Evolutionary conservation across 2,797 vertebrate species (phyloP).

Genomic region (Peromyscus attwateri): DNA sequence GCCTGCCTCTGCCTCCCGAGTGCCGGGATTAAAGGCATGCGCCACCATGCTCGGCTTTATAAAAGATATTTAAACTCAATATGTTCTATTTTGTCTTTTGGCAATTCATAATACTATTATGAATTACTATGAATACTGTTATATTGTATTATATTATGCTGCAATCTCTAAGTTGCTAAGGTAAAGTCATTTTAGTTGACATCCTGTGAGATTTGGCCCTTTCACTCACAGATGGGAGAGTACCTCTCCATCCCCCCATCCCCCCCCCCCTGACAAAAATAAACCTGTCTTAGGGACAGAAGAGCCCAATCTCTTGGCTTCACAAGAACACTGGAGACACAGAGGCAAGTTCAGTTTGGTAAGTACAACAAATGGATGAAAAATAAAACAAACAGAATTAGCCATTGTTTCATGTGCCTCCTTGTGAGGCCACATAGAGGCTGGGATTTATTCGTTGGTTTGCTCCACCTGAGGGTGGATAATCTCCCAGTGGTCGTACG

Average conservation of each 20-base stretch:
- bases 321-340: neutral
- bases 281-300: neutral
- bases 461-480: neutral
- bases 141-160: neutral
- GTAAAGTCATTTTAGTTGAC: neutral
- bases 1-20: neutral
- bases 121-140: too few species aligned
- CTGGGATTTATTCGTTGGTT: too few species aligned
- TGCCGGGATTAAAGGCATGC: neutral
- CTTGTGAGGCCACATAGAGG: neutral
- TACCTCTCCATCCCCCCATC: neutral
- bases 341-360: neutral
- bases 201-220: neutral
- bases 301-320: conserved; percentile 11
- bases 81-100: neutral
- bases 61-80: neutral
- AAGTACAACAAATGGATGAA: neutral
- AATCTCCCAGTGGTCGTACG: neutral
- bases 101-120: neutral
- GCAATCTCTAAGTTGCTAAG: neutral
- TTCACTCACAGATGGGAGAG: neutral
- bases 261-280: neutral
- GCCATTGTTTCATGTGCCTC: neutral
- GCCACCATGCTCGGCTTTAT: neutral
- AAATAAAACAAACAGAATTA: neutral